These are phyloP conservation scores for Hoplias malabaricus DNA, from an alignment of 2,113 vertebrate genomes.

Conservation along the genomic window DNA sequence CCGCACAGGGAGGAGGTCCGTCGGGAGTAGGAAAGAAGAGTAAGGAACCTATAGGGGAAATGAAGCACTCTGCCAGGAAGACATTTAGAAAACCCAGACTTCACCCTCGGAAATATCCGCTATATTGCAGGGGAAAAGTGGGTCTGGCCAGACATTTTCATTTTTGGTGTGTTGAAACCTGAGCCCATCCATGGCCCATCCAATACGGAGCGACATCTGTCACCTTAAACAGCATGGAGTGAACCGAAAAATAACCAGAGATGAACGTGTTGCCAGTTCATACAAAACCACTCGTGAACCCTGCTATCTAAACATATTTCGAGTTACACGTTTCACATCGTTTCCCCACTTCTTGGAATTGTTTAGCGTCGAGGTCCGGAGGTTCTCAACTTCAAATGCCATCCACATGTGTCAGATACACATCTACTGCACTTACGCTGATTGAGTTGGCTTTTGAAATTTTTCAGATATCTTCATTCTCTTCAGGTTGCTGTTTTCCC, in stretches of 20 bases:
- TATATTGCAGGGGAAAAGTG: conserved; percentile 76
- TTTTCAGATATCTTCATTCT: conserved; percentile 38
- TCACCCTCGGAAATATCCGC: conserved; percentile 76
- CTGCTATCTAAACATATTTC: conserved; percentile 45
- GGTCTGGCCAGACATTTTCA: conserved; percentile 75
- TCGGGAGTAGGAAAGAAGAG: conserved; percentile 45
- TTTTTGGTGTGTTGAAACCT: conserved; percentile 74
- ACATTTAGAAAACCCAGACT: conserved; percentile 72
- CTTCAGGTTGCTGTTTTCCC: conserved; percentile 28
- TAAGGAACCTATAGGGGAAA: conserved; percentile 60
- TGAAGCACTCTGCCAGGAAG: conserved; percentile 67
- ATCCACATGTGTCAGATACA: conserved; percentile 44
- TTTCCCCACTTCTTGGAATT: conserved; percentile 16
- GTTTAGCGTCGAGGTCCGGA: conserved; percentile 13
- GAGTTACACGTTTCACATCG: background rate
- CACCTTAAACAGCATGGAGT: conserved; percentile 37
- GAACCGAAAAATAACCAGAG: conserved; percentile 11
- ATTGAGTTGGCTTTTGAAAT: conserved; percentile 29
- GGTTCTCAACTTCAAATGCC: conserved; percentile 23
- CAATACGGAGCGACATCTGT: conserved; percentile 70
- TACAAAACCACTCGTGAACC: conserved; percentile 28
- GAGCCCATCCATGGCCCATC: conserved; percentile 56
- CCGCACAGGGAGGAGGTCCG: conserved; percentile 41
- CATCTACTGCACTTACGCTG: conserved; percentile 29
- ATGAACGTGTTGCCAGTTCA: conserved; percentile 31